These are phyloP conservation scores for Dichetophora obliterata DNA, from an alignment of 2,888 invertebrate species.

Conservation along the genomic window DNA sequence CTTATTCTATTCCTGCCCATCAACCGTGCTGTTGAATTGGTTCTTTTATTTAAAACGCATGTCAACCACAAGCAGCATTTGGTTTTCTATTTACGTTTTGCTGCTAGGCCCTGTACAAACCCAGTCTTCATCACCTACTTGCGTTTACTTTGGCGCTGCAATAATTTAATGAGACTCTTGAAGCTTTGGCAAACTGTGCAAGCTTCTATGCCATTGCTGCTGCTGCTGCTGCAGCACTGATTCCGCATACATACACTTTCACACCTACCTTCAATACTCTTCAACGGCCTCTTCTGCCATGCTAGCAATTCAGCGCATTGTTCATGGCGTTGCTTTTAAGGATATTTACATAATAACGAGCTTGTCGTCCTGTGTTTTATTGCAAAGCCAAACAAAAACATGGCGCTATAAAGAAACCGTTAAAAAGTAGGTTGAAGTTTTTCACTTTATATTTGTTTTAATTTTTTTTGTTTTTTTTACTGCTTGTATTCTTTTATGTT, in stretches of 20 bases:
- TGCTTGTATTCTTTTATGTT: background rate
- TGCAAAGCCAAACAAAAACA: background rate
- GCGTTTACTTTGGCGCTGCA: slow-evolving; percentile 53
- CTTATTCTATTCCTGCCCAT: background rate
- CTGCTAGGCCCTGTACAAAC: background rate
- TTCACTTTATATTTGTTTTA: background rate
- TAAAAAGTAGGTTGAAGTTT: background rate
- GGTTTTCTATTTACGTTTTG: background rate
- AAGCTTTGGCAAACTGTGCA: slow-evolving; percentile 56
- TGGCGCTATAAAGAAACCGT: background rate
- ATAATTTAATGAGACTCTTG: slow-evolving; percentile 64
- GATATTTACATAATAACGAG: slow-evolving; percentile 48
- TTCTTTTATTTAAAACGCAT: background rate
- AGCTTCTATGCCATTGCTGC: background rate
- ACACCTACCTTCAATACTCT: background rate
- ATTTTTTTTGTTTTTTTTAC: background rate
- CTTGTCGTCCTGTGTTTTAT: slow-evolving; percentile 30
- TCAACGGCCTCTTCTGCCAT: background rate
- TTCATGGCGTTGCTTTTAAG: slow-evolving; percentile 30
- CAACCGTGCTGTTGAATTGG: background rate
- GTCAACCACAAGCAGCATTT: background rate
- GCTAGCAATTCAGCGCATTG: slow-evolving; percentile 7
- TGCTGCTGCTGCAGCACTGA: background rate
- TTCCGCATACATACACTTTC: background rate
- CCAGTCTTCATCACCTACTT: slow-evolving; percentile 22